phyloP scores from a whole-genome alignment of 1,140 invertebrate genomes.

The Acromyrmex heyeri region DNA sequence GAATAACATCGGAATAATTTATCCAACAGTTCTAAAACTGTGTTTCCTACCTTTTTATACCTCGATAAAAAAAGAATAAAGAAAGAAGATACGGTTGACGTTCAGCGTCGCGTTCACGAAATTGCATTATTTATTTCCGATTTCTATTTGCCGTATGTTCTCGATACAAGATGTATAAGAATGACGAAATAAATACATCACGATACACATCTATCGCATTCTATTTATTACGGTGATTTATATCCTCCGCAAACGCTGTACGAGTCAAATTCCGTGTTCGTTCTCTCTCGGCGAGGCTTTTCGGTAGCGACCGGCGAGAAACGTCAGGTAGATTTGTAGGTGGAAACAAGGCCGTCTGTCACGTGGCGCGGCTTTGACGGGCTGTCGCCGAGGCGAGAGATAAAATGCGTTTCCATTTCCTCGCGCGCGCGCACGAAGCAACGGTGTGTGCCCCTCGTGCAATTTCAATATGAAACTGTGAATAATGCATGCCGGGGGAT shows the following conservation, averaged over 20 bases:
- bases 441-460: constrained; percentile 71
- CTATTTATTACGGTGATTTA: constrained; percentile 46
- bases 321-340: constrained; percentile 48
- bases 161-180: constrained; percentile 3
- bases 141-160: background rate
- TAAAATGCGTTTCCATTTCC: constrained; percentile 79
- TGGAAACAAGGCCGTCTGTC: constrained; percentile 65
- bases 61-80: background rate
- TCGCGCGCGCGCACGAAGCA: constrained; percentile 58
- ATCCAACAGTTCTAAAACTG: background rate
- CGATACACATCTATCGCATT: constrained; percentile 9
- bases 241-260: constrained; percentile 1
- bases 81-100: background rate
- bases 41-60: background rate
- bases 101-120: background rate
- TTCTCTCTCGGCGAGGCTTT: constrained; percentile 42
- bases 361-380: constrained; percentile 71
- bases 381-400: constrained; percentile 72
- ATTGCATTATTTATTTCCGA: background rate
- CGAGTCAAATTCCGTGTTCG: constrained; percentile 37
- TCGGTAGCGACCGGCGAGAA: constrained; percentile 41
- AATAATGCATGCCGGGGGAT: constrained; percentile 82
- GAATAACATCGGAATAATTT: background rate
- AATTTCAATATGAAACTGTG: constrained; percentile 84
- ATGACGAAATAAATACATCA: constrained; percentile 18